phyloP scores from a whole-genome alignment of 1,140 invertebrate species.

The Pseudoatta argentina region DNA sequence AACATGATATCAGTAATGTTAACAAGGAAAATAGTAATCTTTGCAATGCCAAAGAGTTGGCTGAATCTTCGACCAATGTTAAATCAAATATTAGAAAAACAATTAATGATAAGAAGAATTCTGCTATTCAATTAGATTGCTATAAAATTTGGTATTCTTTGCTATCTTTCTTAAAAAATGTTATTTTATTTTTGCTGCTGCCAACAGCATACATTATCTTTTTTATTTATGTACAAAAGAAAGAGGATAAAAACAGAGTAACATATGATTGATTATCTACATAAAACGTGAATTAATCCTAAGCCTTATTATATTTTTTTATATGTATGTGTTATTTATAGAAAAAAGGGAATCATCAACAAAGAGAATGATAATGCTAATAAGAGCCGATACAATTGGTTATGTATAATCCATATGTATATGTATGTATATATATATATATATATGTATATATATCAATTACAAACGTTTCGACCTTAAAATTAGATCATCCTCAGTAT shows the following conservation, averaged over 20 bases:
- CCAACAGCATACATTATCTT: conserved; percentile 64
- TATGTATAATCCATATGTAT: too few species aligned
- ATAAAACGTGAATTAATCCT: neutral
- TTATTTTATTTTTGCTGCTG: conserved; percentile 65
- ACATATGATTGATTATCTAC: conserved; percentile 10
- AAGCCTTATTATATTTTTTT: neutral
- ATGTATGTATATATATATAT: too few species aligned
- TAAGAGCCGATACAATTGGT: too few species aligned
- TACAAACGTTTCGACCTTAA: too few species aligned
- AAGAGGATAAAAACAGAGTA: conserved; percentile 11
- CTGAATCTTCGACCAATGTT: neutral
- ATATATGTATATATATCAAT: too few species aligned
- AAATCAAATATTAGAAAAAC: neutral
- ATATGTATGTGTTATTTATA: too few species aligned
- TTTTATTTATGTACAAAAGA: conserved; percentile 62
- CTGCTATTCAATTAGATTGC: neutral
- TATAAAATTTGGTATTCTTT: conserved; percentile 2
- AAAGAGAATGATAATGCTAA: too few species aligned
- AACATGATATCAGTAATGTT: neutral
- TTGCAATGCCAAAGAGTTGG: neutral
- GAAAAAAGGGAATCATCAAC: too few species aligned
- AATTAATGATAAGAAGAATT: neutral
- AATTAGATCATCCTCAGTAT: too few species aligned
- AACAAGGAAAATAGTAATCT: neutral
- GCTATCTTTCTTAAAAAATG: conserved; percentile 57